phyloP scores from a whole-genome alignment of 2,797 vertebrate species.

The Poeciliopsis gracilis region DNA sequence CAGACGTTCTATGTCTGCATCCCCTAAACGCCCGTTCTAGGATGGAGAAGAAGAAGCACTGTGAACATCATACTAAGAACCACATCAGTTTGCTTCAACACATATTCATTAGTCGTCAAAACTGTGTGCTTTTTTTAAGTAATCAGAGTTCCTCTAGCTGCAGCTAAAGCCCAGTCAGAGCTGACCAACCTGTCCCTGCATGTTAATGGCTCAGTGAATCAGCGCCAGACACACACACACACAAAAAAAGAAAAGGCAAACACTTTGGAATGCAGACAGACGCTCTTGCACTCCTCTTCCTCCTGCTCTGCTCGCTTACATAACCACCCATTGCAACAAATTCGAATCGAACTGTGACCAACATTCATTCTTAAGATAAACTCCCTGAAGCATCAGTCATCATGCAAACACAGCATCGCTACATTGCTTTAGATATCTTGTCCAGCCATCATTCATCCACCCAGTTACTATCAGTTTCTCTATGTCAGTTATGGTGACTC shows the following conservation, averaged over 20 bases:
- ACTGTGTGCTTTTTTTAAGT: conserved; percentile 21
- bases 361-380: conserved; percentile 7
- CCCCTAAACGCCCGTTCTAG: conserved; percentile 90
- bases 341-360: conserved; percentile 10
- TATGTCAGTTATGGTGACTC: neutral
- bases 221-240: conserved; percentile 35
- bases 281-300: conserved; percentile 42
- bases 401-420: neutral
- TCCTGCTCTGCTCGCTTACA: conserved; percentile 44
- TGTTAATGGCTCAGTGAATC: conserved; percentile 54
- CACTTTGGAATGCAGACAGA: conserved; percentile 54
- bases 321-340: conserved; percentile 46
- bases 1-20: conserved; percentile 92
- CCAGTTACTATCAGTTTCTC: neutral
- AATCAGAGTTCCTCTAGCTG: conserved; percentile 49
- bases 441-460: neutral
- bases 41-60: conserved; percentile 21
- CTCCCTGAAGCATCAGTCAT: conserved; percentile 7
- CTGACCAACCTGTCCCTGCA: conserved; percentile 42
- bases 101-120: conserved; percentile 9
- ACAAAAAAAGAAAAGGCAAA: conserved; percentile 27
- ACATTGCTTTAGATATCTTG: neutral
- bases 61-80: conserved; percentile 6
- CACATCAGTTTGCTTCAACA: neutral
- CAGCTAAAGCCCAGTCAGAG: conserved; percentile 49